phyloP scores from a whole-genome alignment of 37 sponge, comb jelly and placozoan genomes.

The Diacarnus erythraeanus region DNA sequence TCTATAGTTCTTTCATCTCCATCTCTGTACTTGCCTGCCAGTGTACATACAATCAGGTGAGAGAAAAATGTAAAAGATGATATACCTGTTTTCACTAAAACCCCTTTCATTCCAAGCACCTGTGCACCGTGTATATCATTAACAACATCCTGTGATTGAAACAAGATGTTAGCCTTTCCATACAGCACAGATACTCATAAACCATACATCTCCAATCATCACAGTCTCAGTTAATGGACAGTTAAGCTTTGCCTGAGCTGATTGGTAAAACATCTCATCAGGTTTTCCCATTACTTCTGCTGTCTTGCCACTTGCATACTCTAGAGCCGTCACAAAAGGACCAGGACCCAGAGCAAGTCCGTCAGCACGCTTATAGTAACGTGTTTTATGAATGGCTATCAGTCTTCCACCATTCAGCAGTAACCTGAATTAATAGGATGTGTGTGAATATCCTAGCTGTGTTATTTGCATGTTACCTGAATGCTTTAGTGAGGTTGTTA shows the following conservation, averaged over 20 bases:
- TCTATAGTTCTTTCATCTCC: constrained; percentile 47
- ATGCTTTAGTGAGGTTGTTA: constrained; percentile 56
- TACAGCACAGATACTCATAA: background rate
- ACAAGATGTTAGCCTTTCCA: background rate
- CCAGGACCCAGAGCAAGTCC: constrained; percentile 75
- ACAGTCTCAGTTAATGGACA: constrained; percentile 42
- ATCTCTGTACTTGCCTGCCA: constrained; percentile 55
- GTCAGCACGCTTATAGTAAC: constrained; percentile 51
- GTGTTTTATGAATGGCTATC: constrained; percentile 67
- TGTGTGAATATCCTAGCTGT: background rate
- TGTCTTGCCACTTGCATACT: constrained; percentile 54
- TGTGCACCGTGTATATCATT: constrained; percentile 68
- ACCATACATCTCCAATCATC: constrained; percentile 79
- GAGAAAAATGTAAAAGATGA: background rate
- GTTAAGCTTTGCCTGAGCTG: constrained; percentile 35
- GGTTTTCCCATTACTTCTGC: constrained; percentile 72
- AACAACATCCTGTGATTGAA: constrained; percentile 45
- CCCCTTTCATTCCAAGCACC: constrained; percentile 49
- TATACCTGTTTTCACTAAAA: constrained; percentile 73
- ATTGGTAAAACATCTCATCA: constrained; percentile 33
- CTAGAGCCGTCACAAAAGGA: constrained; percentile 74
- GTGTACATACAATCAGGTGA: background rate
- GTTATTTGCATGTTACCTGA: constrained; percentile 45
- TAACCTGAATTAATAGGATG: constrained; percentile 20
- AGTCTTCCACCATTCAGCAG: constrained; percentile 32